Base-by-base conservation (phyloP, 2,797 vertebrate genomes). In the Sebastes trivittatus region DNA sequence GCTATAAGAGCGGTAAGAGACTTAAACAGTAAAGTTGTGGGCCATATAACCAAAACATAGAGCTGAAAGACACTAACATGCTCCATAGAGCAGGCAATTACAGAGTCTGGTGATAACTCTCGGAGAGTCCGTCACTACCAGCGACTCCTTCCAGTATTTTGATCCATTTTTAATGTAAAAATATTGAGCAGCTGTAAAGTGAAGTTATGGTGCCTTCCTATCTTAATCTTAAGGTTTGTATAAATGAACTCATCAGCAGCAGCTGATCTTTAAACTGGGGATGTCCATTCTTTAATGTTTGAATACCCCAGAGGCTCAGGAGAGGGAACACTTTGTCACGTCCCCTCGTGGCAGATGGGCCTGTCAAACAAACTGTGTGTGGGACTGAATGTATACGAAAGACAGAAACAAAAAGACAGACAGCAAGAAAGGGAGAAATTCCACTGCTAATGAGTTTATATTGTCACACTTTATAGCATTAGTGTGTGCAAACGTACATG, bases 321-420 rank as follows among this genome's bases (percentile, higher is more conserved):
- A 59, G 65, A 81, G 64, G 81, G 77, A 85, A 77, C 75, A 62
- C 68, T 80, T 73, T 79, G 56, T 78, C 49, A 72, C 42, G 46
- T 82, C 74, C 62, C 42, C 65, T 88, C 4, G 14, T 59, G 60
- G 79, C 82, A 77, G 81, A 90, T 76, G 69, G 34, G 71, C 63
- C 77, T 91, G 91, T 94, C 92, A 93, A 90, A 92, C 92, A 93
- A 86, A 92, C 83, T 46, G 88, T 92, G 89, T 88, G 89, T 80
- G 87, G 87, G 70, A 80, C 62, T 52, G 56, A 72, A 75, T 84
- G 79, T 81, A 66, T 68, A 72, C 55, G 20, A 69, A 32, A 74
- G 23, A 67, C 11, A 59, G 34, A 78, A 66, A 86, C 49, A 38
- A 65, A 34, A 14, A 49, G 59, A 25, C 34, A 60, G 52, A 75